Conservation (phyloP, 2,888 invertebrate genomes). For the Noctua comes region DNA sequence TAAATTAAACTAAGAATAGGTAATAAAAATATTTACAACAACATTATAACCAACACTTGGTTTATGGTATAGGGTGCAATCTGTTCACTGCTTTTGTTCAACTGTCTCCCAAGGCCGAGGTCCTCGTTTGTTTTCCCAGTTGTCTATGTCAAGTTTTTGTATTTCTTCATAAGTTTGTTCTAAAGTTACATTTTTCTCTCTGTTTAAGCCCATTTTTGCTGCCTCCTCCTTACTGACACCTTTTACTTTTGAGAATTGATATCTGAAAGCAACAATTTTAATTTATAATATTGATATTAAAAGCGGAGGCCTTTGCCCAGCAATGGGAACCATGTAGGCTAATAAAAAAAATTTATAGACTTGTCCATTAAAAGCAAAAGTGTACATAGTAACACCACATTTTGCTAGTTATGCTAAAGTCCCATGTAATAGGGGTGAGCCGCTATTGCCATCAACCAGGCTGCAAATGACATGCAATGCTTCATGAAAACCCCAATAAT, state of each 20-base stretch:
- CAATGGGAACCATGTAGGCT: too few species aligned
- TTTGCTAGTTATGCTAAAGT: not conserved
- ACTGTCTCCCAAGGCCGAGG: constrained; percentile 96
- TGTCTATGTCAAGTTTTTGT: constrained; percentile 93
- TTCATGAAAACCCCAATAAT: not conserved
- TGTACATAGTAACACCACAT: not conserved
- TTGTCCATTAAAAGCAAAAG: not conserved
- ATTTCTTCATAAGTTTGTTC: constrained; percentile 94
- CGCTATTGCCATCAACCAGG: not conserved
- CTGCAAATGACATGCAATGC: not conserved
- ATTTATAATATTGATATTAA: not conserved
- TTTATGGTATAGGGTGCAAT: constrained; percentile 41
- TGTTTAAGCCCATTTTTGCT: constrained; percentile 92
- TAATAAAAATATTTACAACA: constrained; percentile 55
- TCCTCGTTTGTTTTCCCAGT: constrained; percentile 96
- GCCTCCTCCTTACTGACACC: constrained; percentile 91
- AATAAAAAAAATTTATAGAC: not conserved
- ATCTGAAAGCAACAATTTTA: constrained; percentile 77
- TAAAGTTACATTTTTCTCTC: constrained; percentile 92
- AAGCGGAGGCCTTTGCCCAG: too few species aligned
- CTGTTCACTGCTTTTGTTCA: constrained; percentile 66
- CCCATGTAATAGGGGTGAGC: not conserved
- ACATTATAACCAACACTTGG: constrained; percentile 44
- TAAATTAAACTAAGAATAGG: constrained; percentile 41
- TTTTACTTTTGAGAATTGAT: constrained; percentile 91